Percentiles rank a stretch among this genome's conserved stretches.
Evolutionary conservation across 2,888 invertebrate genomes (phyloP).

Genomic region (Tineola bisselliella): DNA sequence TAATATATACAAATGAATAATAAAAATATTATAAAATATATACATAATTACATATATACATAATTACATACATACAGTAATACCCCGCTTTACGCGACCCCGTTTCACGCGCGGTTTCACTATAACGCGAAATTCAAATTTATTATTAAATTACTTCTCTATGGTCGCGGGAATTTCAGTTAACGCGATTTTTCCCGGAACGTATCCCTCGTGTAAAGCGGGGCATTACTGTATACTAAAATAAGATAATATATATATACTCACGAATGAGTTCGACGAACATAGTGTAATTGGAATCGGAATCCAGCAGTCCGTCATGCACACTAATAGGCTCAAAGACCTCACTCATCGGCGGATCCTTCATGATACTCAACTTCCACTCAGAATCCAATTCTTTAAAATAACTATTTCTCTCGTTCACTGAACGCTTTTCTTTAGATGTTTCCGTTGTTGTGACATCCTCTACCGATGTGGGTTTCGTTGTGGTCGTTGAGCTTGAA

Average conservation of each 20-base stretch:
- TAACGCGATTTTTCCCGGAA: too few relatives aligned
- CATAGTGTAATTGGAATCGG: constrained; percentile 83
- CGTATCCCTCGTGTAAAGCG: too few relatives aligned
- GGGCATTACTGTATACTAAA: too few relatives aligned
- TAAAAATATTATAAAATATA: too few relatives aligned
- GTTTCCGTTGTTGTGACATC: constrained; percentile 18
- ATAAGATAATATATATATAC: constrained; percentile 27
- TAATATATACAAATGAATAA: too few relatives aligned
- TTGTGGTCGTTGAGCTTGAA: constrained; percentile 21
- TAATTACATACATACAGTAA: too few relatives aligned
- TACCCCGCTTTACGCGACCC: too few relatives aligned
- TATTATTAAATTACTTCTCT: too few relatives aligned
- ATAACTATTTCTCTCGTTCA: neutral
- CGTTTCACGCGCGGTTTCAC: too few relatives aligned
- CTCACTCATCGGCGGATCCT: constrained; percentile 23
- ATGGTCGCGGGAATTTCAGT: too few relatives aligned
- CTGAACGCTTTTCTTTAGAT: neutral
- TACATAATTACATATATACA: too few relatives aligned
- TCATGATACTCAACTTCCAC: constrained; percentile 23
- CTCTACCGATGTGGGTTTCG: constrained; percentile 17
- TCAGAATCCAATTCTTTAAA: constrained; percentile 10
- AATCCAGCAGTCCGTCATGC: constrained; percentile 77
- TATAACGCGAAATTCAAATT: too few relatives aligned
- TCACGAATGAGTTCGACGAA: constrained; percentile 85
- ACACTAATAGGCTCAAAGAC: constrained; percentile 23